Evolutionary conservation across 2,797 vertebrate species (phyloP), one percentile per base, ranked within the genome.

Genomic region (Spea hammondii): DNA sequence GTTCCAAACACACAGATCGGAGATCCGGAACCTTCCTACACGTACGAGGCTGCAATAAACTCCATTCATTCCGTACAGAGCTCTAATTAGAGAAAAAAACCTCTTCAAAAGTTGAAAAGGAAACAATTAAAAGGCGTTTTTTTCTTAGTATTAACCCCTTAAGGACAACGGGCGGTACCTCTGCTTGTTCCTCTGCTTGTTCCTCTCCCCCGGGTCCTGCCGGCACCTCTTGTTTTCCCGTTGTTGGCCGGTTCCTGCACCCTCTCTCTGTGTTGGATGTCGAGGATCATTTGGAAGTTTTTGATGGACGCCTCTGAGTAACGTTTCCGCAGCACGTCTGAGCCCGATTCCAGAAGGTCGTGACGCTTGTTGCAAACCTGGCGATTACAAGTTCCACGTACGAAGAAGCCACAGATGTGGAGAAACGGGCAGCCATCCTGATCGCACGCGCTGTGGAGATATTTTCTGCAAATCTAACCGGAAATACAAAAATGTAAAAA

Each of bases 401-500:
- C 84, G 66, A 91, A 93, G 85, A 93, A 90, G 60, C 84, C 91
- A 88, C 96, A 99, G 74, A 96, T 4, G 1, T 99, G 97, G 5
- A 98, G 93, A 80, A 87, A 95, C 77, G 11, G 87, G 88, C 96
- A 99, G 10, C 84, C 77, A 0, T 84, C 72, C 47, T 90, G 91
- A 14, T 0, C 88, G 84, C 96, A 99, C 49, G 66, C 82, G 4
- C 83, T 92, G 5, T 92, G 84, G 4, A 80, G 50, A n/a, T 89
- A 83, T 1, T 80, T 86, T 0, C 92, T 94, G 83, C 81, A 94
- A 86, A 96, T 97, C 89, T 98, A 96, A 0, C 5, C 13, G 44
- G 14, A 70, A 44, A 13, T 9, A 1, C n/a, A 14, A 50, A 46
- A 53, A 53, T 53, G 51, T 53, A 53, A 7, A 10, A 51, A 51